phyloP scores from a whole-genome alignment of 1,140 invertebrate genomes.

The Centruroides sculpturatus region DNA sequence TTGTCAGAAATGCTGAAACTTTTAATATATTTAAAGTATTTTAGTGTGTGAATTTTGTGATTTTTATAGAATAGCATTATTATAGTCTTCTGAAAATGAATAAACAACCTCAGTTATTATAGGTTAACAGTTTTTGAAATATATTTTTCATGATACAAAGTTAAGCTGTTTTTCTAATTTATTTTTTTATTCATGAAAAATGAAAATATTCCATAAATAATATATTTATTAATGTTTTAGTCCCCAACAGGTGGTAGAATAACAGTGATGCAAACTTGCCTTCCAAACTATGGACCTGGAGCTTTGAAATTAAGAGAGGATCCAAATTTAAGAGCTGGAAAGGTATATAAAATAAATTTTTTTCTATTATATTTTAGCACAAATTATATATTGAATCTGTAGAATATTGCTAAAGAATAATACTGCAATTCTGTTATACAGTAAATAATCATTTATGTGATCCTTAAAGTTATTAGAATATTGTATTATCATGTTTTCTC shows the following conservation, averaged over 20 bases:
- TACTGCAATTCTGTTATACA: not conserved
- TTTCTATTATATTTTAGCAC: not conserved
- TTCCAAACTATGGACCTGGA: constrained; percentile 84
- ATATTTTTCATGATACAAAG: not conserved
- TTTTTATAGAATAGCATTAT: too few relatives aligned
- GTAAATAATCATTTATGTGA: not conserved
- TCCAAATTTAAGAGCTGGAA: constrained; percentile 60
- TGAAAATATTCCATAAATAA: too few relatives aligned
- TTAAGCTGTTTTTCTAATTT: constrained; percentile 3
- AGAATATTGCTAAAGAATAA: not conserved
- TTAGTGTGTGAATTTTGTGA: too few relatives aligned
- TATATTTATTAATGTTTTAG: constrained; percentile 28
- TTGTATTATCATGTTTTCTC: too few relatives aligned
- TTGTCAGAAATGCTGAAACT: too few relatives aligned
- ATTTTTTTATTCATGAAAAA: constrained; percentile 21
- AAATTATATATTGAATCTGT: not conserved
- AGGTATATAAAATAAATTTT: constrained; percentile 22
- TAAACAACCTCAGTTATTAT: not conserved
- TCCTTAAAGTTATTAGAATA: too few relatives aligned
- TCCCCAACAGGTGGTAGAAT: constrained; percentile 83
- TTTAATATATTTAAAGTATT: too few relatives aligned
- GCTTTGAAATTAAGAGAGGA: constrained; percentile 70
- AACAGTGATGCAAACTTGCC: constrained; percentile 79
- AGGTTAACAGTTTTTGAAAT: not conserved
- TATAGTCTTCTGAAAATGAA: too few relatives aligned